Evolutionary conservation across 1,140 invertebrate genomes (phyloP).

Genomic region (Camponotus floridanus): DNA sequence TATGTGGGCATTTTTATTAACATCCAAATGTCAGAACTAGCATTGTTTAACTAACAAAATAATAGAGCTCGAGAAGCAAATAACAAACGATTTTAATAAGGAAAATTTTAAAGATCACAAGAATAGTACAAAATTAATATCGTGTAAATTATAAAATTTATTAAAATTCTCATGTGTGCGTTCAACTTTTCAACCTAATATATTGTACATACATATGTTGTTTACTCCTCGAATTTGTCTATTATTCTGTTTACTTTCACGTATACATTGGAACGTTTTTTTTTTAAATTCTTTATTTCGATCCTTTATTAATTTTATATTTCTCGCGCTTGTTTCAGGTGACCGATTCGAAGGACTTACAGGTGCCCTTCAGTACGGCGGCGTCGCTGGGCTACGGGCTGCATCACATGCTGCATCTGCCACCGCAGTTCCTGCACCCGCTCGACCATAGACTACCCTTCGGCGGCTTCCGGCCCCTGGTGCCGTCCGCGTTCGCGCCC

Average conservation of each 20-base stretch:
- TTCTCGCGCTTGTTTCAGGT: slow-evolving; percentile 76
- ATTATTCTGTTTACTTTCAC: no score
- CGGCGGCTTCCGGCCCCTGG: slow-evolving; percentile 83
- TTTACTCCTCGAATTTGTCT: no score
- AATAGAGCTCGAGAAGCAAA: no score
- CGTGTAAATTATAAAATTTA: no score
- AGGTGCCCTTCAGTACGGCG: slow-evolving; percentile 85
- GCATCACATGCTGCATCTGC: slow-evolving; percentile 87
- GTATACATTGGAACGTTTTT: no score
- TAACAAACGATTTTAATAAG: no score
- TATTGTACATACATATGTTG: no score
- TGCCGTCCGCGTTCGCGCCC: slow-evolving; percentile 87
- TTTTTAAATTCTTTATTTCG: no score
- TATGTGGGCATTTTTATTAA: background rate
- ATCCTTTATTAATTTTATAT: background rate
- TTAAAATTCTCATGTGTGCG: no score
- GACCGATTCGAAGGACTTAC: slow-evolving; percentile 86
- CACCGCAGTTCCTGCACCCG: slow-evolving; percentile 86
- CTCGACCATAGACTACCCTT: slow-evolving; percentile 85
- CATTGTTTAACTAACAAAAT: background rate
- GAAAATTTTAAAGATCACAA: no score
- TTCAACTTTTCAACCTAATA: no score
- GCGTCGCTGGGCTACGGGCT: slow-evolving; percentile 86
- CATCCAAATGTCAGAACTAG: background rate
- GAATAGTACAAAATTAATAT: no score